A percentile compares a stretch with the other conserved stretches of the same genome.
These are phyloP conservation scores for Syrphus vitripennis DNA, from an alignment of 2,888 invertebrate species.

Conservation along the genomic window DNA sequence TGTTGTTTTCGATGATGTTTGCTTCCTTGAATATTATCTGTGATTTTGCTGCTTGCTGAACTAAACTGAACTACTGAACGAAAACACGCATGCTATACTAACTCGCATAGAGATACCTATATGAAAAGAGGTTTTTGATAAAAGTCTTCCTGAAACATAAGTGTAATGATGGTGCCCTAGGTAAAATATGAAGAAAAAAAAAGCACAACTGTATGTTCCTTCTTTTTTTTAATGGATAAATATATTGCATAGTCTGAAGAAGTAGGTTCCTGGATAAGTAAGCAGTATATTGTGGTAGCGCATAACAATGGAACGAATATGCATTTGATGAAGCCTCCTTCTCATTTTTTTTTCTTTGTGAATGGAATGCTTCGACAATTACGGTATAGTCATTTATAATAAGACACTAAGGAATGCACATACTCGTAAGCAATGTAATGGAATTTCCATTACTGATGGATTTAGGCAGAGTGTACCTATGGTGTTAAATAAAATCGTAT, in stretches of 20 bases:
- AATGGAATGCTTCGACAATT: slow-evolving; percentile 59
- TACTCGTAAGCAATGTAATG: slow-evolving; percentile 37
- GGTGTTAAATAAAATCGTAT: slow-evolving; percentile 14
- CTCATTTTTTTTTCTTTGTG: neutral
- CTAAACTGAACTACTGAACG: slow-evolving; percentile 5
- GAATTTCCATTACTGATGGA: slow-evolving; percentile 50
- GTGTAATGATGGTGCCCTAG: slow-evolving; percentile 41
- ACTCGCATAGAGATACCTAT: neutral
- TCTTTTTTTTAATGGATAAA: slow-evolving; percentile 20
- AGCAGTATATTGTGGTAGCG: neutral
- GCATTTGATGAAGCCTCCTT: slow-evolving; percentile 19
- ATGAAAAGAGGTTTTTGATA: slow-evolving; percentile 6
- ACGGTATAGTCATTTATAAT: slow-evolving; percentile 37
- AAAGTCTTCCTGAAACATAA: slow-evolving; percentile 49
- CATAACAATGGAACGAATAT: slow-evolving; percentile 42
- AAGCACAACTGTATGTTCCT: neutral
- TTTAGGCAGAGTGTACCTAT: neutral
- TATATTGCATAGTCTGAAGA: neutral
- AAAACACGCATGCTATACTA: slow-evolving; percentile 33
- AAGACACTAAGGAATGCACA: slow-evolving; percentile 60
- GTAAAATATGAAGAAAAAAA: slow-evolving; percentile 8
- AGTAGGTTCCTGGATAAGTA: slow-evolving; percentile 13
- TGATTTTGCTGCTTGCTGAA: slow-evolving; percentile 50
- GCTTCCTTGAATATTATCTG: slow-evolving; percentile 63
- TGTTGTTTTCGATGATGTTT: slow-evolving; percentile 51